A percentile compares a stretch with the other conserved stretches of the same genome.
Conservation (phyloP, 2,113 vertebrate species). For the Hydropotes inermis region DNA sequence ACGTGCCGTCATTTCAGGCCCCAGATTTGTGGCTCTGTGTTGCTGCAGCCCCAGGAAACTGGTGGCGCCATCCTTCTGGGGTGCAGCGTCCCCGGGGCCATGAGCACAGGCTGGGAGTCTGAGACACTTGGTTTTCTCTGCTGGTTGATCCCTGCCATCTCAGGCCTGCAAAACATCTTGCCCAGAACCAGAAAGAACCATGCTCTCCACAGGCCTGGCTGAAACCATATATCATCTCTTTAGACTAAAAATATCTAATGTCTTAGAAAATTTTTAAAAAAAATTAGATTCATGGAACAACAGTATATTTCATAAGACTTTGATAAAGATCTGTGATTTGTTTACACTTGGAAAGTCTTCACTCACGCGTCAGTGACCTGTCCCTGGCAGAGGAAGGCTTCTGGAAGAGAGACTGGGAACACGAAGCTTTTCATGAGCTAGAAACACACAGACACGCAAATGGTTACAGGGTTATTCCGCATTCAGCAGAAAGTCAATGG, state of each 20-base stretch:
- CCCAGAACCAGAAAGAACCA: neutral
- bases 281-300: neutral
- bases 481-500: too few relatives aligned
- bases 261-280: neutral
- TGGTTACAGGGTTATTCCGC: fast-evolving
- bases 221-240: neutral
- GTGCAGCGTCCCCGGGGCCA: fast-evolving
- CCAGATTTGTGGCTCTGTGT: fast-evolving
- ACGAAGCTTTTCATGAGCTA: fast-evolving
- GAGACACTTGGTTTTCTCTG: fast-evolving
- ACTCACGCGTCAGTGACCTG: fast-evolving
- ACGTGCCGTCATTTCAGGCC: fast-evolving
- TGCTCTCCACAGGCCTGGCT: neutral
- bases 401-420: neutral
- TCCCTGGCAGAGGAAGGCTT: neutral
- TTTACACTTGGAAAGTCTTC: fast-evolving
- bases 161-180: neutral
- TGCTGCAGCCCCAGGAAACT: neutral
- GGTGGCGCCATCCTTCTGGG: too few relatives aligned
- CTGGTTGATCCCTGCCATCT: neutral
- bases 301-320: neutral
- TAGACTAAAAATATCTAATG: neutral
- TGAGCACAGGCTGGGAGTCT: neutral
- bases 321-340: fast-evolving
- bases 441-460: neutral